Evolutionary conservation across 2,888 invertebrate genomes (phyloP), one percentile per base, ranked within the genome.

Genomic region (Cryptocheilus praepositus): DNA sequence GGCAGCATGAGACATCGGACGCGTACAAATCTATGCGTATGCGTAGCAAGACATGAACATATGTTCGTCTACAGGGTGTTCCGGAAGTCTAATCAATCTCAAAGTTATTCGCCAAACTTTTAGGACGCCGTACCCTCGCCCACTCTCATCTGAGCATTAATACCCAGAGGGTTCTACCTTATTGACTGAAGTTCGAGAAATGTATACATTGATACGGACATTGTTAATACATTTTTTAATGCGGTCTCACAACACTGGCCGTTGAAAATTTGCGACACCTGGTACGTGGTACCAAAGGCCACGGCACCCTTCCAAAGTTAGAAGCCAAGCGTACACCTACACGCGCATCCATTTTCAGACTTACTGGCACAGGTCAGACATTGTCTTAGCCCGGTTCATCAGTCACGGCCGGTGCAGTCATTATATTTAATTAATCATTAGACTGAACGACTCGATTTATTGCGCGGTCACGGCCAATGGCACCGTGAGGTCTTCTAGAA

Each of bases 401-500:
- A 76, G 75, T 83, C 83, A 80, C 75, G 71, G 74, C 64, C 70
- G 64, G 66, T 74, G 73, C 73, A 74, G 83, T 86, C 85, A 83
- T 87, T 85, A 84, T 76, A 76, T 84, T 87, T 86, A 87, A 87
- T 87, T 86, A 85, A 87, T 87, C 84, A 83, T 84, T 81, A 82
- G 77, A 65, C 71, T 73, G 77, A 81, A 82, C 78, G 80, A 77
- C 80, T 79, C 80, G 81, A 86, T 83, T 84, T 80, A 83, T 86
- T 73, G 81, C 74, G 67, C 62, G 46, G 69, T 63, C 67, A 72
- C 56, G 69, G 66, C 60, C 68, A 71, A 62, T 68, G 71, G 58
- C 45, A 70, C 44, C 18, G 44, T 43, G 45, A 46, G 53, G 28
- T 49, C 16, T 8, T 16, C 28, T 16, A n/a, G 49, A 43, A 25